A percentile compares a stretch with the other conserved stretches of the same genome.
phyloP scores from a whole-genome alignment of 2,888 invertebrate genomes.

The Spodoptera exigua region DNA sequence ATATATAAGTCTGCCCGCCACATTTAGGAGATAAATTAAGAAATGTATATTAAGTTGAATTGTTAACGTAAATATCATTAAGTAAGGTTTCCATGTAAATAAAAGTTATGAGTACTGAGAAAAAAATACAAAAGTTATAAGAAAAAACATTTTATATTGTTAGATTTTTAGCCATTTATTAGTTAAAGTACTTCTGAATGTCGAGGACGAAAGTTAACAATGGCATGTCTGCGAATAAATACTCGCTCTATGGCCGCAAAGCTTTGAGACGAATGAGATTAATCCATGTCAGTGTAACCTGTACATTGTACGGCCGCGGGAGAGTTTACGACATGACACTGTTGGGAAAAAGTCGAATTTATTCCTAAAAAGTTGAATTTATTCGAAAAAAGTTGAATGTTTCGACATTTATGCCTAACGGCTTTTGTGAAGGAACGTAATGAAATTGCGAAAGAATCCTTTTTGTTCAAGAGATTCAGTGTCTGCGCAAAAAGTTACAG shows the following conservation, averaged over 20 bases:
- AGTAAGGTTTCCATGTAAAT: too few relatives aligned
- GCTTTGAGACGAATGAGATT: conserved; percentile 71
- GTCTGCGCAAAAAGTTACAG: conserved; percentile 17
- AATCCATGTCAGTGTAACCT: conserved; percentile 66
- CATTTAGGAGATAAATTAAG: too few relatives aligned
- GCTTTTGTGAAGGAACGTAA: conserved; percentile 33
- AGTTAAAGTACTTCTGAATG: too few relatives aligned
- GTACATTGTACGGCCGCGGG: conserved; percentile 63
- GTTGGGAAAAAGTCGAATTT: conserved; percentile 48
- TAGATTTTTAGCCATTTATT: too few relatives aligned
- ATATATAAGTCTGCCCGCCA: too few relatives aligned
- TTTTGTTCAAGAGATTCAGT: conserved; percentile 19
- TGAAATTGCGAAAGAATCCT: conserved; percentile 31
- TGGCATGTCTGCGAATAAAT: conserved; percentile 15
- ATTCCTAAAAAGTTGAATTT: conserved; percentile 44
- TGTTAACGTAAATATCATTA: too few relatives aligned
- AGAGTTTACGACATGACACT: conserved; percentile 68
- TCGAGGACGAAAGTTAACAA: too few relatives aligned
- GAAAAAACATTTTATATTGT: too few relatives aligned
- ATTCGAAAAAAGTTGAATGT: conserved; percentile 48
- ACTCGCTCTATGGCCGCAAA: conserved; percentile 61
- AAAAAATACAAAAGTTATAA: too few relatives aligned
- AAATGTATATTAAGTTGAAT: too few relatives aligned
- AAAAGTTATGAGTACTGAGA: too few relatives aligned
- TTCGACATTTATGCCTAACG: conserved; percentile 54